Conservation (phyloP, 2,113 vertebrate genomes). For the Canis aureus region DNA sequence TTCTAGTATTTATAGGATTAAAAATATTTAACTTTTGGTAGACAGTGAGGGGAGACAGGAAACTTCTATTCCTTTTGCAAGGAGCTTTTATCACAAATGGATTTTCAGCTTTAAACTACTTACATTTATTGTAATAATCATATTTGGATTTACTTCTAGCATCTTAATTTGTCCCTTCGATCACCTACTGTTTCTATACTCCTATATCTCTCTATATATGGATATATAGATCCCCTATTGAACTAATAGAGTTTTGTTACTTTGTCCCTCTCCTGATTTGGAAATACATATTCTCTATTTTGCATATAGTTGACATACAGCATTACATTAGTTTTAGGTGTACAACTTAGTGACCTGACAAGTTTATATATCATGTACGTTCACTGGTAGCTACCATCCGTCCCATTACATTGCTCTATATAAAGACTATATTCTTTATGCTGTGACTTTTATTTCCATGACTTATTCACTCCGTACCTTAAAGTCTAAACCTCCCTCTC, state of each 20-base stretch:
- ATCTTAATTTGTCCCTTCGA: neutral
- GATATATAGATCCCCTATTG: neutral
- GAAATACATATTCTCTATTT: neutral
- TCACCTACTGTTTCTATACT: neutral
- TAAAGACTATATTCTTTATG: neutral
- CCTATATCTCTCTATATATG: neutral
- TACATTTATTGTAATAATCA: neutral
- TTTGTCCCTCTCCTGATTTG: neutral
- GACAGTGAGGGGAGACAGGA: neutral
- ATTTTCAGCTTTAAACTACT: neutral
- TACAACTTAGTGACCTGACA: neutral
- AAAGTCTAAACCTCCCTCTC: neutral
- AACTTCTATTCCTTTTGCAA: slow-evolving; percentile 9
- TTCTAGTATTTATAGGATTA: slow-evolving; percentile 23
- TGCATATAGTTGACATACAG: neutral
- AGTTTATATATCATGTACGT: neutral
- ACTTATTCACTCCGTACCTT: neutral
- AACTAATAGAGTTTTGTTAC: neutral
- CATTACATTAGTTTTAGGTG: neutral
- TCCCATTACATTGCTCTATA: neutral
- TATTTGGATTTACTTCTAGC: neutral
- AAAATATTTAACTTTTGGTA: slow-evolving; percentile 42
- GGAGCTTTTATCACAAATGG: neutral
- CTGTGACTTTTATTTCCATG: neutral
- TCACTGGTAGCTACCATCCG: neutral